phyloP scores from a whole-genome alignment of 1,140 invertebrate species.

The Lutraria rhynchaena region DNA sequence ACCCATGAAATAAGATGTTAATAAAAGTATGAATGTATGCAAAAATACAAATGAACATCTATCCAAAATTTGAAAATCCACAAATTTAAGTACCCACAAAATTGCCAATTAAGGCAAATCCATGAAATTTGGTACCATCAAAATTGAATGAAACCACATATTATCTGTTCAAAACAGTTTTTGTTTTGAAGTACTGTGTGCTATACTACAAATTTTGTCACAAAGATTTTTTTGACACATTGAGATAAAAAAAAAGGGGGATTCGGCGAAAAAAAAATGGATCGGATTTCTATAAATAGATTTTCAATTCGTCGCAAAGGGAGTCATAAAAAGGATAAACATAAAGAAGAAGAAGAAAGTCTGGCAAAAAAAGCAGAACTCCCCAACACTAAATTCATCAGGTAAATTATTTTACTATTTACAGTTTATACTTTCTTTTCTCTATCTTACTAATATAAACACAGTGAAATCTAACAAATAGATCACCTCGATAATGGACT shows the following conservation, averaged over 20 bases:
- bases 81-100: no score
- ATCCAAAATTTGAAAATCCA: no score
- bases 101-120: no score
- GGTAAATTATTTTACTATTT: constrained; percentile 29
- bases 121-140: no score
- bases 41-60: no score
- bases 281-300: constrained; percentile 69
- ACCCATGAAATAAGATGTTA: neutral
- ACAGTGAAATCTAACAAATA: no score
- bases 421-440: no score
- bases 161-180: neutral
- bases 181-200: neutral
- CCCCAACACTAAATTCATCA: constrained; percentile 61
- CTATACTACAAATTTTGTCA: neutral
- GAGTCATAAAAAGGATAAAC: constrained; percentile 66
- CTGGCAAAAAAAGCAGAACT: constrained; percentile 62
- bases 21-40: no score
- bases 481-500: no score
- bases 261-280: no score
- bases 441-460: no score
- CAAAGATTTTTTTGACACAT: neutral
- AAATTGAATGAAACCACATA: no score
- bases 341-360: constrained; percentile 60
- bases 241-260: neutral
- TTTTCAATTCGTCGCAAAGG: constrained; percentile 72